Percentiles rank a stretch among this genome's conserved stretches.
These are phyloP conservation scores for Magallana gigas DNA, from an alignment of 1,140 invertebrate genomes.

Conservation along the genomic window DNA sequence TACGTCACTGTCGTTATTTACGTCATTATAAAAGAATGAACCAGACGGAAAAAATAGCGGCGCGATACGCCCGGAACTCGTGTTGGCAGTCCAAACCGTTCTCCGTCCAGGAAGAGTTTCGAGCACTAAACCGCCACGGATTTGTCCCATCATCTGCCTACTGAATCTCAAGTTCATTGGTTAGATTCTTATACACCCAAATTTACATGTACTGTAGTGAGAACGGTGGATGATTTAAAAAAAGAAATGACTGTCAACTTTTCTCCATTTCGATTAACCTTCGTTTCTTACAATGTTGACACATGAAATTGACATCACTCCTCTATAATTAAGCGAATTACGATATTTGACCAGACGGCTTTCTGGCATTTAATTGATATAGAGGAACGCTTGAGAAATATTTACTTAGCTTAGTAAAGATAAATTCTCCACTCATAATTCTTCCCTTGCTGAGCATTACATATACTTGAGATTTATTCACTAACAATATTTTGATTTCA, in stretches of 20 bases:
- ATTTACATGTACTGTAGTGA: too few species aligned
- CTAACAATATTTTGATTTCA: background rate
- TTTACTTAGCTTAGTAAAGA: background rate
- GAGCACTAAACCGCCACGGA: background rate
- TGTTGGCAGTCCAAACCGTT: conserved; percentile 18
- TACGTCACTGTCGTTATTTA: conserved; percentile 19
- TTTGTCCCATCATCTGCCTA: background rate
- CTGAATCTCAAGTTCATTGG: too few species aligned
- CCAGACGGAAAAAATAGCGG: background rate
- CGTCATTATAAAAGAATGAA: conserved; percentile 12
- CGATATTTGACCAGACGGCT: too few species aligned
- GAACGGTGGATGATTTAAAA: too few species aligned
- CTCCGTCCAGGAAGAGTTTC: background rate
- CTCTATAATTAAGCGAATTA: too few species aligned
- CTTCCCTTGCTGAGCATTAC: background rate
- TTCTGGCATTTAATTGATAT: background rate
- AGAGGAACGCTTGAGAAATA: background rate
- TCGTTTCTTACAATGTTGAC: too few species aligned
- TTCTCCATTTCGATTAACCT: too few species aligned
- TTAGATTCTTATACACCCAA: too few species aligned
- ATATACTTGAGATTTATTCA: conserved; percentile 21
- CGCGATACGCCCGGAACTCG: conserved; percentile 19
- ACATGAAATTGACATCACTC: too few species aligned
- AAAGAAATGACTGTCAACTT: too few species aligned
- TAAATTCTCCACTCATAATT: background rate